A percentile compares a stretch with the other conserved stretches of the same genome.
Conservation (phyloP, 2,113 vertebrate species). For the Aldabrachelys gigantea region DNA sequence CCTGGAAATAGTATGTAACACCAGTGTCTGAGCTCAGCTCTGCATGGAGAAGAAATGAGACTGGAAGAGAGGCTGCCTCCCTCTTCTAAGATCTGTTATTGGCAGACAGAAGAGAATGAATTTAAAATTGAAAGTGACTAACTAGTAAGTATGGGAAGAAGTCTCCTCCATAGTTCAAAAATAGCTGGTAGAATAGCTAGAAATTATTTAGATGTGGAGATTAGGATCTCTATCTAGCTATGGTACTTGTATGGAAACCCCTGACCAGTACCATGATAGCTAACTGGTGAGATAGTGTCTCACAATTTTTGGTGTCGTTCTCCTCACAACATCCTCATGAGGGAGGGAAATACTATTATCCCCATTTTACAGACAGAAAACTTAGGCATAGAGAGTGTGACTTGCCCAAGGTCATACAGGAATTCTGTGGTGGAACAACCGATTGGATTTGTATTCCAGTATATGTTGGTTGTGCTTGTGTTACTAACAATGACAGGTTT, state of each 20-base stretch:
- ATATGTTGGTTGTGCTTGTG: neutral
- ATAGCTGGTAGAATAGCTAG: neutral
- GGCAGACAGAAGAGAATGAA: neutral
- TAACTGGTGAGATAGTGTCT: neutral
- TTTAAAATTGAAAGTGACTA: neutral
- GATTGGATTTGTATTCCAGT: neutral
- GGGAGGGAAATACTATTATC: neutral
- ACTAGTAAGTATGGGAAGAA: neutral
- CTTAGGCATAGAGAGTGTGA: neutral
- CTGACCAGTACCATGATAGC: neutral
- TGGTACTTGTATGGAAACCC: too few relatives aligned
- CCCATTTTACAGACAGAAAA: neutral
- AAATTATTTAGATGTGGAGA: neutral
- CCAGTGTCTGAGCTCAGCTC: neutral
- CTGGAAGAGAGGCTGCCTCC: neutral
- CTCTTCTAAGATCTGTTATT: neutral
- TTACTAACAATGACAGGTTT: neutral
- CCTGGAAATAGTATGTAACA: neutral
- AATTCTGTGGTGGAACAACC: neutral
- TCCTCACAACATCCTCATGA: neutral
- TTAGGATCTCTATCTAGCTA: neutral
- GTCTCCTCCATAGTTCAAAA: neutral
- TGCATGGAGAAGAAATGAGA: constrained; percentile 14
- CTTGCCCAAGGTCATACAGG: neutral
- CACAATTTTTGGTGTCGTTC: neutral